Evolutionary conservation across 2,888 invertebrate genomes (phyloP).

Genomic region (Alsophila aescularia): DNA sequence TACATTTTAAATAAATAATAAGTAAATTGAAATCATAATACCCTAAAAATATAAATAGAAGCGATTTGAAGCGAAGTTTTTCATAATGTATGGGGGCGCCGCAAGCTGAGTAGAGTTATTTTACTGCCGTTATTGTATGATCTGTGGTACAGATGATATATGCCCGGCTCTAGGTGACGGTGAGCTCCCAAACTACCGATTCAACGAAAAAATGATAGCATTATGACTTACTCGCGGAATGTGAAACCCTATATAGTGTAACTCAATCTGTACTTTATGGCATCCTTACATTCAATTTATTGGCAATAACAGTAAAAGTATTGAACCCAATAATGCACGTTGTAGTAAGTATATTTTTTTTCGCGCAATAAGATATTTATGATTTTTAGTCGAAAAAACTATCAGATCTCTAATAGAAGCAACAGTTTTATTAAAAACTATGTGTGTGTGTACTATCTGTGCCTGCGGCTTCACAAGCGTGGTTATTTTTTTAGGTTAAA

Average conservation of each 20-base stretch:
- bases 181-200: constrained; percentile 37
- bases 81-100: too few species aligned
- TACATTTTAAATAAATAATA: too few species aligned
- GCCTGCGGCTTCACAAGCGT: too few species aligned
- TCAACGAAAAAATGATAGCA: constrained; percentile 52
- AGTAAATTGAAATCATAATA: too few species aligned
- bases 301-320: constrained; percentile 21
- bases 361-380: neutral
- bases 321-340: constrained; percentile 13
- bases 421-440: too few species aligned
- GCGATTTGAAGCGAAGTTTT: too few species aligned
- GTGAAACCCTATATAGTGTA: constrained; percentile 44
- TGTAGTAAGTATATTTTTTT: neutral
- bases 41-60: too few species aligned
- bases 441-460: too few species aligned
- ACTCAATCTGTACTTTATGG: constrained; percentile 42
- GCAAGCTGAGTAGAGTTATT: neutral
- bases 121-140: constrained; percentile 11
- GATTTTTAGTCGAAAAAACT: neutral
- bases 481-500: too few species aligned
- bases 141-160: constrained; percentile 27
- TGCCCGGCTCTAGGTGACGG: constrained; percentile 24
- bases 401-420: too few species aligned
- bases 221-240: constrained; percentile 56
- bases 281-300: constrained; percentile 33